Base-by-base conservation (phyloP, 2,888 invertebrate species). In the Torymus texanus region DNA sequence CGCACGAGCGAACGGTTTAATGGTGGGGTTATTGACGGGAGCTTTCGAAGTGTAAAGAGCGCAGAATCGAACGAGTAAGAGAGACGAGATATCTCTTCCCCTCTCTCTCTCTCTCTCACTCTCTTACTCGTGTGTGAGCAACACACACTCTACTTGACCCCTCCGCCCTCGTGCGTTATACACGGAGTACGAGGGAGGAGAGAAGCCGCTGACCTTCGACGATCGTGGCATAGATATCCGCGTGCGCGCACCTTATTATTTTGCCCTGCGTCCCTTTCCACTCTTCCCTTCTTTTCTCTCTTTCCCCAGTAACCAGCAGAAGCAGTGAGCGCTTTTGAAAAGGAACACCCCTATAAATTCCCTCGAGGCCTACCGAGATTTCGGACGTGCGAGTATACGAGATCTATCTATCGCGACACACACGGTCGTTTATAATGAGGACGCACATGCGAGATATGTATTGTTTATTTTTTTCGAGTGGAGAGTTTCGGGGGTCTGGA, bases 171-270 rank as follows among this genome's bases (percentile, higher is more conserved):
- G 59, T 41, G 41, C 2, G 13, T 59, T 24, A 21, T 5, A 10
- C 1, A 16, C 16, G 59, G 59, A 58, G 16, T 18, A 24, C 14
- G 62, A 56, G 63, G 58, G 50, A 59, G 21, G 14, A 10, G 41
- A 76, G 80, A 73, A 73, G 78, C 75, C 70, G 80, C 78, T 82
- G 78, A 81, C 79, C 82, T 82, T 78, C 80, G 79, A 75, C 80
- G 83, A 84, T 83, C 80, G 83, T 81, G 82, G 79, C 68, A 80
- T 74, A 77, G 82, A 84, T 84, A 84, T 79, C 79, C 76, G 56
- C 58, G 14, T 4, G 53, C 72, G 67, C 74, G 66, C 79, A 67
- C 80, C 78, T 82, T 80, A 81, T 82, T 83, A 82, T 77, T 83
- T 82, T 81, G 12, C 53, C 67, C 3, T 8, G 41, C 41, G 2